Conservation (phyloP, 1,140 invertebrate genomes). For the Agrilus planipennis region DNA sequence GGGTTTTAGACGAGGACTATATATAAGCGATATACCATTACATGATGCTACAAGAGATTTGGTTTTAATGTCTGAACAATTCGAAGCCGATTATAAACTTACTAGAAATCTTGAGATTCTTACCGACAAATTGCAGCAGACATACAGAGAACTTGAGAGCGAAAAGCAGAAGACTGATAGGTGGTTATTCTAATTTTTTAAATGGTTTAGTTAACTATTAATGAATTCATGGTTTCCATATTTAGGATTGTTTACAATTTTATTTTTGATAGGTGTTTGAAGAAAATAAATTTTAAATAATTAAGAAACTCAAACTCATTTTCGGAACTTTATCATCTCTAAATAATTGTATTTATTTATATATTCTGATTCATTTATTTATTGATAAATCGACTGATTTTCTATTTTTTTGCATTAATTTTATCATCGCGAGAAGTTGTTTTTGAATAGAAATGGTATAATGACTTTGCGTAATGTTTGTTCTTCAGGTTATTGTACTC, state of each 20-base stretch:
- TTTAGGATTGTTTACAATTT: too few species aligned
- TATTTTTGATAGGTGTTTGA: too few species aligned
- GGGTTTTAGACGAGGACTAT: constrained; percentile 64
- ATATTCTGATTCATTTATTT: neutral
- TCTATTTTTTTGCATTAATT: neutral
- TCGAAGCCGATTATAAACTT: constrained; percentile 94
- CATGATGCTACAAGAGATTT: constrained; percentile 95
- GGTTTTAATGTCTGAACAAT: constrained; percentile 93
- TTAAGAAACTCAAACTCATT: too few species aligned
- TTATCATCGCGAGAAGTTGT: neutral
- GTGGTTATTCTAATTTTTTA: constrained; percentile 39
- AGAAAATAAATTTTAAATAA: too few species aligned
- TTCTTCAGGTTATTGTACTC: constrained; percentile 76
- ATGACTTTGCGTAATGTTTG: neutral
- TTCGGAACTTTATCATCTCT: too few species aligned
- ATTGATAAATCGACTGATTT: neutral
- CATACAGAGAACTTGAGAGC: constrained; percentile 84
- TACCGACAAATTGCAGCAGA: constrained; percentile 92
- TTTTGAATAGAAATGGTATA: neutral
- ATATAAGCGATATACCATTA: constrained; percentile 88
- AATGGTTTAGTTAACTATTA: too few species aligned
- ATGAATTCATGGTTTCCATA: too few species aligned
- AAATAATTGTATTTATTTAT: constrained; percentile 3
- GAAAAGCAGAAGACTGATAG: constrained; percentile 96
- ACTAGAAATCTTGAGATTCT: constrained; percentile 92